phyloP scores from a whole-genome alignment of 2,888 invertebrate species.

The Amblyjoppa fuscipennis region DNA sequence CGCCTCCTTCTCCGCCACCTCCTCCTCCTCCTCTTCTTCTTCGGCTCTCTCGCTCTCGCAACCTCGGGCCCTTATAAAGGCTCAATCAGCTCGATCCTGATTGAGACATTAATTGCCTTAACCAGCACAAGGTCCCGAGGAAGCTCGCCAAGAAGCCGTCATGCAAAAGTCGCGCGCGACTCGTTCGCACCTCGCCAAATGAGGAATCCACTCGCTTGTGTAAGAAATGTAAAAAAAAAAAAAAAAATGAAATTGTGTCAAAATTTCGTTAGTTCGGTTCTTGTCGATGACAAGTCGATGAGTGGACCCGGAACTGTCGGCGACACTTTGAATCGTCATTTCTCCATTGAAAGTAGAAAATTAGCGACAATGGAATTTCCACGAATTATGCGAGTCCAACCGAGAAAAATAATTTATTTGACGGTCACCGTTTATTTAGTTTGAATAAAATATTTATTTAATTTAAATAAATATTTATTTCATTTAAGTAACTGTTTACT shows the following conservation, averaged over 20 bases:
- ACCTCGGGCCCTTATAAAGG: slow-evolving; percentile 79
- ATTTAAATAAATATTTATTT: no score
- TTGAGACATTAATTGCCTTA: slow-evolving; percentile 83
- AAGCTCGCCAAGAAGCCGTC: slow-evolving; percentile 19
- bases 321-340: background rate
- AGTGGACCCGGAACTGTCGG: no score
- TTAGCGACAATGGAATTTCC: background rate
- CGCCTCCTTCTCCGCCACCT: background rate
- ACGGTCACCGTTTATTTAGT: no score
- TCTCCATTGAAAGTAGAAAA: background rate
- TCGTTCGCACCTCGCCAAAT: slow-evolving; percentile 10
- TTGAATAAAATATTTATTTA: no score
- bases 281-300: no score
- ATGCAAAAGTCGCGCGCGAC: slow-evolving; percentile 7
- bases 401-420: no score
- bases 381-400: no score
- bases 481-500: no score
- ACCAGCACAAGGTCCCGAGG: slow-evolving; percentile 79
- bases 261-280: no score
- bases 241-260: no score
- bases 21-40: background rate
- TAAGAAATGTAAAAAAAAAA: background rate
- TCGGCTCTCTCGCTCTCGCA: slow-evolving; percentile 13
- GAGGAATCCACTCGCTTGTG: background rate
- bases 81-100: slow-evolving; percentile 80